phyloP scores from a whole-genome alignment of 92 coral and sea anemone genomes.

The Umimayanthus chanpuru region DNA sequence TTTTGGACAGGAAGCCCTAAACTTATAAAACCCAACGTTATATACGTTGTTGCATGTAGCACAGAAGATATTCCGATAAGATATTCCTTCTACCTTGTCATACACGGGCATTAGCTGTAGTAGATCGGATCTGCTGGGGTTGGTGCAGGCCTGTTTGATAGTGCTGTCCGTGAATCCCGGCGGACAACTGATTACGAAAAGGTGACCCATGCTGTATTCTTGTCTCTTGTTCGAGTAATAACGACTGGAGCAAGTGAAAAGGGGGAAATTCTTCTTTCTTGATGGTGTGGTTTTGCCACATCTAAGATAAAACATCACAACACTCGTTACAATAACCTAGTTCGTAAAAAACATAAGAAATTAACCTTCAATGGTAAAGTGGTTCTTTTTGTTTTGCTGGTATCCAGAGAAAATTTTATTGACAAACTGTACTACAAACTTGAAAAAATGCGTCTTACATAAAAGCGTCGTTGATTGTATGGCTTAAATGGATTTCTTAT shows the following conservation, averaged over 20 bases:
- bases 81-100: slow-evolving; percentile 25
- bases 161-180: slow-evolving; percentile 7
- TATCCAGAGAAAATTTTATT: too few relatives aligned
- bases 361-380: too few relatives aligned
- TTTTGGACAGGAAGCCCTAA: neutral
- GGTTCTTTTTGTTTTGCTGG: too few relatives aligned
- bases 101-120: slow-evolving; percentile 27
- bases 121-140: slow-evolving; percentile 27
- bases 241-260: neutral
- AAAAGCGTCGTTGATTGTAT: too few relatives aligned
- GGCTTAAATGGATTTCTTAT: too few relatives aligned
- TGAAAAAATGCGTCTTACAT: too few relatives aligned
- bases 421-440: too few relatives aligned
- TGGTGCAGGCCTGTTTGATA: slow-evolving; percentile 16
- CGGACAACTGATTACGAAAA: slow-evolving; percentile 25
- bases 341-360: too few relatives aligned
- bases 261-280: neutral
- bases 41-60: slow-evolving; percentile 23
- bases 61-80: slow-evolving; percentile 25
- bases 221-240: neutral
- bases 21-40: neutral
- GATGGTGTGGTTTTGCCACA: slow-evolving; percentile 13
- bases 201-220: slow-evolving; percentile 11
- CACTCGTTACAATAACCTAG: neutral
- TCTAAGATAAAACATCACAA: neutral